Conservation (phyloP, 2,888 invertebrate species). For the Eupeodes latifasciatus region DNA sequence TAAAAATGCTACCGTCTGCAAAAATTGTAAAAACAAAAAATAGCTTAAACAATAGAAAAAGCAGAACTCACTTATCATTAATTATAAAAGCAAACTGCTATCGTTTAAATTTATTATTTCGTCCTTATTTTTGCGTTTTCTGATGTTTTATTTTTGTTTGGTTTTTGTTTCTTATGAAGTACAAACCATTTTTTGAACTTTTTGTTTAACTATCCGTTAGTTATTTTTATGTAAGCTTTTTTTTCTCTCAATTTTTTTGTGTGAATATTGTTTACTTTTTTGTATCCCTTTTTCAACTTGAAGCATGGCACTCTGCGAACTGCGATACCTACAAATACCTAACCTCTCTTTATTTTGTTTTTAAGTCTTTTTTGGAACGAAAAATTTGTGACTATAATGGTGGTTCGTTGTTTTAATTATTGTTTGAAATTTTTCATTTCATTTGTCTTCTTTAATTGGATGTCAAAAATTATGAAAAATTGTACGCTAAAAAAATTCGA, state of each 20-base stretch:
- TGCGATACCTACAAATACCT: neutral
- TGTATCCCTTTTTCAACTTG: neutral
- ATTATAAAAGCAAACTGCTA: slow-evolving; percentile 64
- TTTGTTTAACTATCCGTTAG: neutral
- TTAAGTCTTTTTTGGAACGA: neutral
- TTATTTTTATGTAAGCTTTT: slow-evolving; percentile 18
- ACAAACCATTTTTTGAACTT: neutral
- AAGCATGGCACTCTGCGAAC: neutral
- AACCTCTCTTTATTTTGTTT: neutral
- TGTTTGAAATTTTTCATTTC: slow-evolving; percentile 72
- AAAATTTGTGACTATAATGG: slow-evolving; percentile 12
- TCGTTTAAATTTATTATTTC: slow-evolving; percentile 55
- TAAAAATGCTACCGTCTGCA: neutral
- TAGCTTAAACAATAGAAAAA: slow-evolving; percentile 29
- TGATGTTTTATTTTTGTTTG: neutral
- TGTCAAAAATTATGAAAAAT: slow-evolving; percentile 54
- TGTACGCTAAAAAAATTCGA: neutral
- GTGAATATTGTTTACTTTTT: neutral
- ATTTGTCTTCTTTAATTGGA: slow-evolving; percentile 73
- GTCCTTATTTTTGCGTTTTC: neutral
- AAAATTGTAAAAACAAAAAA: neutral
- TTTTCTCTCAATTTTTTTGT: neutral
- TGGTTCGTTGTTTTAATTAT: slow-evolving; percentile 59
- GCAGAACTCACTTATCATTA: slow-evolving; percentile 55
- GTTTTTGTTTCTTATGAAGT: neutral